Evolutionary conservation across 2,113 vertebrate species (phyloP).

Genomic region (Eretmochelys imbricata): DNA sequence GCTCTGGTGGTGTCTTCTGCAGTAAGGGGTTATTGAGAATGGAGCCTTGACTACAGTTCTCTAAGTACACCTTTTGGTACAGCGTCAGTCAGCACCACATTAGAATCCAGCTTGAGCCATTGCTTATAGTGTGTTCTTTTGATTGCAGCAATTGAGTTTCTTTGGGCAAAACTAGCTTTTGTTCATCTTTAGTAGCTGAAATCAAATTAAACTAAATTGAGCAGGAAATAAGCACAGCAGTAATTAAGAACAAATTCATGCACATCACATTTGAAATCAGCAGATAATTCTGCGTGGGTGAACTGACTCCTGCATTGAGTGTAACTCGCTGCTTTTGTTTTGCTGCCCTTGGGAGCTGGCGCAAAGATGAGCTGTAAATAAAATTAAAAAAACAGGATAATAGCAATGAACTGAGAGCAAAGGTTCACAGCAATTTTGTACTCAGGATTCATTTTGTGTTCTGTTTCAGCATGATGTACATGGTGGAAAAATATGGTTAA

Average conservation of each 20-base stretch:
- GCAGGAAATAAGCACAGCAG: background rate
- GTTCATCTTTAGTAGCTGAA: background rate
- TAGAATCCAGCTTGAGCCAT: background rate
- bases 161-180: slow-evolving; percentile 1
- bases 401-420: slow-evolving; percentile 20
- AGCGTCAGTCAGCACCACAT: background rate
- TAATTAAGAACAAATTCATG: background rate
- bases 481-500: slow-evolving; percentile 31
- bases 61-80: background rate
- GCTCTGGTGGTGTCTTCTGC: background rate
- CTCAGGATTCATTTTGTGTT: slow-evolving; percentile 29
- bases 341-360: background rate
- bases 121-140: background rate
- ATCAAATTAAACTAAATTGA: background rate
- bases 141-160: background rate
- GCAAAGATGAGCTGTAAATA: slow-evolving; percentile 37
- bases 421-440: slow-evolving; percentile 50
- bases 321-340: slow-evolving; percentile 16
- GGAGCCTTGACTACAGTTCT: background rate
- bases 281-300: background rate
- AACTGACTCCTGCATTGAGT: background rate
- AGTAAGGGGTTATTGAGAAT: background rate
- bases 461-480: slow-evolving; percentile 17
- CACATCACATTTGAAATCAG: background rate
- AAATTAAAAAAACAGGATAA: slow-evolving; percentile 25